Conservation (phyloP, 2,888 invertebrate genomes). For the Lithosia quadra region DNA sequence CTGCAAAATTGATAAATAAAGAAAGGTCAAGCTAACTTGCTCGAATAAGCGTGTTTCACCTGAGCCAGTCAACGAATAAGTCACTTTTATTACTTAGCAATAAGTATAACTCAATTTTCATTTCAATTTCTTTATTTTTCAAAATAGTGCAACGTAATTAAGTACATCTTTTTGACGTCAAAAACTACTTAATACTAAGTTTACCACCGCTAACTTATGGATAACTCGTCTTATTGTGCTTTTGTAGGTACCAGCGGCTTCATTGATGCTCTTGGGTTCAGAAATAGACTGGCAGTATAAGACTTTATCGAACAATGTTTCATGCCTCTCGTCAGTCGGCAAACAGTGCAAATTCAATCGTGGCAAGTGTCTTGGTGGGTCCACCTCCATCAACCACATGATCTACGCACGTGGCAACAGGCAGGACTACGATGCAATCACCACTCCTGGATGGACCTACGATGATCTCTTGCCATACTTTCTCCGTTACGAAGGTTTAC, state of each 20-base stretch:
- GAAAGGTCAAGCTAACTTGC: too few relatives aligned
- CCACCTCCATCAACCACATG: constrained; percentile 75
- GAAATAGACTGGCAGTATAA: constrained; percentile 19
- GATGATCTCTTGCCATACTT: constrained; percentile 68
- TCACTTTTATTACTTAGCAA: too few relatives aligned
- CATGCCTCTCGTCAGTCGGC: constrained; percentile 62
- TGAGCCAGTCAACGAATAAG: too few relatives aligned
- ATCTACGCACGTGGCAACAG: constrained; percentile 70
- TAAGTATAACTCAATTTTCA: too few relatives aligned
- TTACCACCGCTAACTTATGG: too few relatives aligned
- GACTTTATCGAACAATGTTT: constrained; percentile 48
- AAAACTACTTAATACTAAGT: too few relatives aligned
- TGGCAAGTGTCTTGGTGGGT: constrained; percentile 74
- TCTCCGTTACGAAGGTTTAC: constrained; percentile 67
- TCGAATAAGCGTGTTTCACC: too few relatives aligned
- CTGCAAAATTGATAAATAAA: too few relatives aligned
- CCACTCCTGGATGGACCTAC: constrained; percentile 69
- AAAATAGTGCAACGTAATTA: too few relatives aligned
- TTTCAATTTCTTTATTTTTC: too few relatives aligned
- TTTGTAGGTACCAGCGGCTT: constrained; percentile 10
- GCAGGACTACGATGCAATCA: constrained; percentile 61
- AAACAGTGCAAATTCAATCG: constrained; percentile 64
- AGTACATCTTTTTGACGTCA: too few relatives aligned
- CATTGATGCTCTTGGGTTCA: constrained; percentile 7
- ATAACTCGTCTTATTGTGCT: background rate